Base-by-base conservation (phyloP, 2,888 invertebrate species). In the Athalia circularis region DNA sequence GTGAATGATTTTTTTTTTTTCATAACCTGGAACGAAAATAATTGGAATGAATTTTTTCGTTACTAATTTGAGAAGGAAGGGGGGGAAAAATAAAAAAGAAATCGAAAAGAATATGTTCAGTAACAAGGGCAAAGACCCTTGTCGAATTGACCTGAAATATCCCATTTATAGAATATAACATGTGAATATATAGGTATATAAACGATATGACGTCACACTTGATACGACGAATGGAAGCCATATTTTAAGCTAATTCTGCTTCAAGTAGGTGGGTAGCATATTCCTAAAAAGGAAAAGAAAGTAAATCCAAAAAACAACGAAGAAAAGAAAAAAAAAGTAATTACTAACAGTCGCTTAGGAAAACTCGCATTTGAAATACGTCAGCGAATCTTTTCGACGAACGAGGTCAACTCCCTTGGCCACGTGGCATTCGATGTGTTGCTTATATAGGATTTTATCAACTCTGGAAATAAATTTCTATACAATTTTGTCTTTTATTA, bases 351-450 rank as follows among this genome's bases (percentile, higher is more conserved):
- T 54, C 54, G 54, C 54, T 54, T 54, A n/a, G 72, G 15, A 59
- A 72, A 61, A 57, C 72, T 72, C 72, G 59, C 72, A 59, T 72
- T 72, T 72, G 72, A 72, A 72, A 72, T 72, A 72, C 72, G 72
- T 72, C 75, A 75, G 50, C 75, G 43, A 13, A 57, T 13, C 45
- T 11, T 62, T 29, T 50, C 45, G 74, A 61, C 15, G 72, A 72
- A 72, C 59, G 59, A 72, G 57, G 72, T 59, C 57, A 48, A 72
- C 13, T 75, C 75, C 75, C 75, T 75, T 75, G 75, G 75, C 52
- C 75, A 75, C 62, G 62, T 64, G 64, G 75, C 61, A 13, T 75
- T 62, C 75, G 52, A 48, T n/a, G 68, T 75, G 62, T 43, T 52
- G 64, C 62, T 75, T 62, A 15, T 43, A 75, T 75, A 29, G 29